A percentile compares a stretch with the other conserved stretches of the same genome.
These are phyloP conservation scores for Chymomyza amoena DNA, from an alignment of 2,888 invertebrate species.

Conservation along the genomic window DNA sequence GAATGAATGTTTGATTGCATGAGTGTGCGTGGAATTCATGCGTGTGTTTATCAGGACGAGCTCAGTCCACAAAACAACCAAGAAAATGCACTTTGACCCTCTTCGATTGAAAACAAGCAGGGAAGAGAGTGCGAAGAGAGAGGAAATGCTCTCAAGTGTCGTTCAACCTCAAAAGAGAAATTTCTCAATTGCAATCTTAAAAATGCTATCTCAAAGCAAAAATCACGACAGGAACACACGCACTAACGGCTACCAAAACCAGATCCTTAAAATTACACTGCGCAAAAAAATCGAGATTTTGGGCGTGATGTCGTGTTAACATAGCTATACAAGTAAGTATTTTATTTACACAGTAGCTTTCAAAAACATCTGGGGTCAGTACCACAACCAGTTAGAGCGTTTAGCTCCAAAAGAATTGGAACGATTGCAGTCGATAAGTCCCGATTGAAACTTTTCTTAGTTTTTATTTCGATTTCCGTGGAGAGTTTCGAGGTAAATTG, in stretches of 20 bases:
- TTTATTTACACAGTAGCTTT: too few relatives aligned
- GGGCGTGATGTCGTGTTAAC: too few relatives aligned
- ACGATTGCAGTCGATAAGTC: too few relatives aligned
- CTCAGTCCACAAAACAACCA: neutral
- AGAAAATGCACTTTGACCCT: constrained; percentile 57
- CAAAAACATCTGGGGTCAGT: too few relatives aligned
- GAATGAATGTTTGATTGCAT: neutral
- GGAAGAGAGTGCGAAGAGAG: neutral
- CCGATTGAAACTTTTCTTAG: too few relatives aligned
- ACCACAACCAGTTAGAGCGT: too few relatives aligned
- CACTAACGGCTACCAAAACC: neutral
- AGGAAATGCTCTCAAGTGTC: constrained; percentile 49
- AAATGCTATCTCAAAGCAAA: neutral
- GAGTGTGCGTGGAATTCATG: neutral
- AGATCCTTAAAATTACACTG: neutral
- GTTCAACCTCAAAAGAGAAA: constrained; percentile 17
- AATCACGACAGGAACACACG: neutral
- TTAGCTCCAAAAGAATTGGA: too few relatives aligned
- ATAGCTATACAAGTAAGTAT: too few relatives aligned
- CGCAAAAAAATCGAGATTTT: neutral
- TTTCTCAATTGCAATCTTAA: neutral
- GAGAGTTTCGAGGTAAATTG: too few relatives aligned
- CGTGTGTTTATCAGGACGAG: neutral
- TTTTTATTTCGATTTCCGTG: too few relatives aligned
- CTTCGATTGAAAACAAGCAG: constrained; percentile 14